Evolutionary conservation across 2,888 invertebrate species (phyloP), one percentile per base, ranked within the genome.

Genomic region (Allolobophora icterica): DNA sequence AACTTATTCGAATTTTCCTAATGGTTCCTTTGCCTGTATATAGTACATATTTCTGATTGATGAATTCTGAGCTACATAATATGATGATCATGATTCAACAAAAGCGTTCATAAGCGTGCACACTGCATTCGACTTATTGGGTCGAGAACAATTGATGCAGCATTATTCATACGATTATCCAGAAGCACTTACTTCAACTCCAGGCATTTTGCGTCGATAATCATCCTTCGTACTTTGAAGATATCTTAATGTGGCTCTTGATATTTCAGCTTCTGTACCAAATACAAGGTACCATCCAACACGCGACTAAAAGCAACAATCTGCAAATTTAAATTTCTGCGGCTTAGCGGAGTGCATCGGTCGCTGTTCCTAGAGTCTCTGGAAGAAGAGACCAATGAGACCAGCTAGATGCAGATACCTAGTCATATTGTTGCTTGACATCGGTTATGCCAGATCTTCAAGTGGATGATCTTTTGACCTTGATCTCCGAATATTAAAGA

Each of bases 251-350:
- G n/a, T n/a, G n/a, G n/a, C n/a, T n/a, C n/a, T 71, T 8, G 5
- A 71, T 71, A 71, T 2, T n/a, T 71, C 5, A 6, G 71, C 71
- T n/a, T 71, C 8, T 6, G 71, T n/a, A 71, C 71, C 71, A 1
- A 71, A n/a, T 71, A 30, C 71, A 71, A 71, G 71, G 71, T 71
- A n/a, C n/a, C n/a, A 71, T 71, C 71, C 71, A 71, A 71, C 71
- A 71, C 71, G 71, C 30, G 71, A 71, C 71, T 71, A n/a, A 17
- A 71, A 71, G 30, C 8, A 71, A 52, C 52, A 30, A 71, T 11
- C 71, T n/a, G 71, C 5, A 71, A 13, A n/a, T 71, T 8, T n/a
- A 71, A 30, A 71, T 11, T 11, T 71, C n/a, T 30, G 24, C 11
- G 24, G 24, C 24, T 52, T 21, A 52, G 52, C 21, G 1, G 24